phyloP scores from a whole-genome alignment of 2,113 vertebrate species.

The Ploceus nigricollis region DNA sequence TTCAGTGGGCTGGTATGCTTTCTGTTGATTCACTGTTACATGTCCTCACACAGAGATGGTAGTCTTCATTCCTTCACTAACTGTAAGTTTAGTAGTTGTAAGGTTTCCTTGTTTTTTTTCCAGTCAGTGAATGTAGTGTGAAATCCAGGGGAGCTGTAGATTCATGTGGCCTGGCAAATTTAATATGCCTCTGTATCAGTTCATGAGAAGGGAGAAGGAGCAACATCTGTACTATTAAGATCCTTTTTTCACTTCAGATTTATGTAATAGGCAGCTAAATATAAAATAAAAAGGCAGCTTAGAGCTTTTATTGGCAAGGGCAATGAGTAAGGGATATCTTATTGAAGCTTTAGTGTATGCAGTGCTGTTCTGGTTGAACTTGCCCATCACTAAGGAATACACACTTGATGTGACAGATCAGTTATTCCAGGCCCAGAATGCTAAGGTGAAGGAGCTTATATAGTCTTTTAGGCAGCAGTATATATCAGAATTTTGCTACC shows the following conservation, averaged over 20 bases:
- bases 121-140: background rate
- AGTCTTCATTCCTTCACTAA: background rate
- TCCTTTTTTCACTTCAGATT: background rate
- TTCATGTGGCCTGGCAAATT: background rate
- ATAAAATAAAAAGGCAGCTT: background rate
- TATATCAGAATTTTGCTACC: background rate
- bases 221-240: background rate
- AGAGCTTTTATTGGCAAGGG: background rate
- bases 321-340: background rate
- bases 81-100: background rate
- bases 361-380: background rate
- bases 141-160: background rate
- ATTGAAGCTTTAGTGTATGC: background rate
- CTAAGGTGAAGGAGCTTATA: background rate
- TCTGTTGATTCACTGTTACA: background rate
- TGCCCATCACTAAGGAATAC: background rate
- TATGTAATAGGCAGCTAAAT: background rate
- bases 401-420: background rate
- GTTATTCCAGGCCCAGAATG: background rate
- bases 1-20: background rate
- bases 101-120: background rate
- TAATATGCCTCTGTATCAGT: background rate
- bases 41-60: background rate
- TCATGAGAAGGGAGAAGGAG: background rate
- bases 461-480: background rate